Conservation (phyloP, 2,113 vertebrate genomes). For the Pedionomus torquatus region DNA sequence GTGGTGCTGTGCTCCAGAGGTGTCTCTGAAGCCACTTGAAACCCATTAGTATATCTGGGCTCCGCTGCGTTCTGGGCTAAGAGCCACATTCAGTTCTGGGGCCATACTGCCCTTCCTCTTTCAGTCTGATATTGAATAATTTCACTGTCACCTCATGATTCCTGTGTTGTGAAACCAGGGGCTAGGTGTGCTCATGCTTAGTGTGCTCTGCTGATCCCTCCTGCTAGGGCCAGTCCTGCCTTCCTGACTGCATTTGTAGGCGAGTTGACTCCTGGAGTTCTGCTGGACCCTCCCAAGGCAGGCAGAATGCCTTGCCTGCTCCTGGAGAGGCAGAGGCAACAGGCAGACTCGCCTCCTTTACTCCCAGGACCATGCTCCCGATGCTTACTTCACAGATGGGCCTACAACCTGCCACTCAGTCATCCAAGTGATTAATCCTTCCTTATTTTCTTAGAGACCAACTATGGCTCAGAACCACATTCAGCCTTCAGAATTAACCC, state of each 20-base stretch:
- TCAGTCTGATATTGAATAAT: neutral
- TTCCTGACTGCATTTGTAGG: neutral
- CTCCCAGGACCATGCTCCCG: neutral
- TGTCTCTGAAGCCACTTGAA: neutral
- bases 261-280: neutral
- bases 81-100: neutral
- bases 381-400: neutral
- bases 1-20: neutral
- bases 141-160: neutral
- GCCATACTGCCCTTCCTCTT: neutral
- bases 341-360: neutral
- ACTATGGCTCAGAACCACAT: neutral
- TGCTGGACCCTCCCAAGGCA: rapidly evolving
- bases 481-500: conserved; percentile 11
- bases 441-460: neutral
- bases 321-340: neutral
- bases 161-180: neutral
- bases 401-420: neutral
- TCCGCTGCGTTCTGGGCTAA: neutral
- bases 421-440: neutral
- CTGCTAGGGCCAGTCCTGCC: neutral
- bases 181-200: neutral
- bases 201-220: neutral
- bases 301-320: neutral
- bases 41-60: neutral